A percentile compares a stretch with the other conserved stretches of the same genome.
Conservation (phyloP, 2,797 vertebrate genomes). For the Parotocinclus haroldoi region DNA sequence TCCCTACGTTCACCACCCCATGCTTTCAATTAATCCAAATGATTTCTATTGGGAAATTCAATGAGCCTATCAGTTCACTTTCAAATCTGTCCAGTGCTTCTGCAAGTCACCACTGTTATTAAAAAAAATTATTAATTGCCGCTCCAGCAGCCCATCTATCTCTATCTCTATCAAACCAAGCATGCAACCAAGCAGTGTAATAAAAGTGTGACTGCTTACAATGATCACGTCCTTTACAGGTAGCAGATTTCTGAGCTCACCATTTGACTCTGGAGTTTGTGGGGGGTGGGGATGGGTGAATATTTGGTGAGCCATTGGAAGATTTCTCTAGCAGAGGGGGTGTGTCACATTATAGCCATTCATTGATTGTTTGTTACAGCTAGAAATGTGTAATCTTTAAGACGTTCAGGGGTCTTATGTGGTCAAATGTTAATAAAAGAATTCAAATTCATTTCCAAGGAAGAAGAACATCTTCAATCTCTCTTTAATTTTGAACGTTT, state of each 20-base stretch:
- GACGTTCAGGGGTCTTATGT: background rate
- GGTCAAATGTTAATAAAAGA: too few species aligned
- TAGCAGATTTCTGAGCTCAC: constrained; percentile 42
- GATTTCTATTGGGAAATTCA: constrained; percentile 55
- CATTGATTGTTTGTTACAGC: constrained; percentile 24
- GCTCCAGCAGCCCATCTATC: constrained; percentile 58
- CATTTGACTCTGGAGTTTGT: constrained; percentile 28
- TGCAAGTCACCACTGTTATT: constrained; percentile 52
- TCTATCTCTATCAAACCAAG: constrained; percentile 33
- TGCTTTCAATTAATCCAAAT: constrained; percentile 61
- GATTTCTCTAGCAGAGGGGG: constrained; percentile 29
- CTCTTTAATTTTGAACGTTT: too few species aligned
- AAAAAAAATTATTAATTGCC: constrained; percentile 66
- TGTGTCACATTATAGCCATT: constrained; percentile 27
- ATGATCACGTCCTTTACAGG: constrained; percentile 43
- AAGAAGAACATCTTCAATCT: too few species aligned
- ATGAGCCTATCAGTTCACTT: constrained; percentile 59
- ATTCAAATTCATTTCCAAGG: too few species aligned
- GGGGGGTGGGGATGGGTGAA: constrained; percentile 10
- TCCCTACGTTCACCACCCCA: constrained; percentile 29
- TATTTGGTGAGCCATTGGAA: constrained; percentile 13
- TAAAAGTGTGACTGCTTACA: constrained; percentile 44
- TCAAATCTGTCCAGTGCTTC: constrained; percentile 45
- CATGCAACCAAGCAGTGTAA: constrained; percentile 48
- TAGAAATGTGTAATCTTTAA: constrained; percentile 22